phyloP scores from a whole-genome alignment of 2,113 vertebrate species.

The Silurus glanis region DNA sequence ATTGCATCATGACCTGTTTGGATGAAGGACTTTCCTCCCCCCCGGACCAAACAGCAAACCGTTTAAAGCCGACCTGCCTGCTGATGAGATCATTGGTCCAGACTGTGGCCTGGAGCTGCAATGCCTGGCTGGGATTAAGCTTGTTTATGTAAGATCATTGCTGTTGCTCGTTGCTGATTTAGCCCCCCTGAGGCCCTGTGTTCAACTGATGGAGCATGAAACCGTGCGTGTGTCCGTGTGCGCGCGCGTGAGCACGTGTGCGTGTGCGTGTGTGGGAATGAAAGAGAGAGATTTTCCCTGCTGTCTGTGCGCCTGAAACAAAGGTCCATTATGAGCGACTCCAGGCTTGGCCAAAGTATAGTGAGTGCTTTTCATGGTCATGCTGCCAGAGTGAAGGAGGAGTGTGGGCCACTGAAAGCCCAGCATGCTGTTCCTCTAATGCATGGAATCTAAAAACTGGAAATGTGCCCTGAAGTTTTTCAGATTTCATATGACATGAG shows the following conservation, averaged over 20 bases:
- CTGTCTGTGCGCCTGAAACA: constrained; percentile 31
- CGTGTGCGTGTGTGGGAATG: not conserved
- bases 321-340: constrained; percentile 46
- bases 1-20: constrained; percentile 40
- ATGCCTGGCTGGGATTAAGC: constrained; percentile 57
- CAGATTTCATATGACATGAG: not conserved
- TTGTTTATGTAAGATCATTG: constrained; percentile 63
- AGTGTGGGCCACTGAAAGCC: constrained; percentile 10
- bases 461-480: not conserved
- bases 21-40: not conserved
- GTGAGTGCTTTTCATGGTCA: constrained; percentile 27
- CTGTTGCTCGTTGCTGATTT: constrained; percentile 58
- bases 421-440: not conserved
- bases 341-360: constrained; percentile 34
- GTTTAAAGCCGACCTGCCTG: constrained; percentile 41
- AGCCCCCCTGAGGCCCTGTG: constrained; percentile 25
- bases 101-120: constrained; percentile 47
- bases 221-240: not conserved
- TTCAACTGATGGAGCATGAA: constrained; percentile 29
- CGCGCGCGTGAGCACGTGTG: not conserved
- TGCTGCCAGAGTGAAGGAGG: constrained; percentile 13
- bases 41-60: constrained; percentile 30
- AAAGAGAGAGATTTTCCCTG: not conserved
- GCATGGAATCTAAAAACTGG: not conserved
- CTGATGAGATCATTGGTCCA: constrained; percentile 60